phyloP scores from a whole-genome alignment of 1,140 invertebrate genomes.

The Drosophila repletoides region DNA sequence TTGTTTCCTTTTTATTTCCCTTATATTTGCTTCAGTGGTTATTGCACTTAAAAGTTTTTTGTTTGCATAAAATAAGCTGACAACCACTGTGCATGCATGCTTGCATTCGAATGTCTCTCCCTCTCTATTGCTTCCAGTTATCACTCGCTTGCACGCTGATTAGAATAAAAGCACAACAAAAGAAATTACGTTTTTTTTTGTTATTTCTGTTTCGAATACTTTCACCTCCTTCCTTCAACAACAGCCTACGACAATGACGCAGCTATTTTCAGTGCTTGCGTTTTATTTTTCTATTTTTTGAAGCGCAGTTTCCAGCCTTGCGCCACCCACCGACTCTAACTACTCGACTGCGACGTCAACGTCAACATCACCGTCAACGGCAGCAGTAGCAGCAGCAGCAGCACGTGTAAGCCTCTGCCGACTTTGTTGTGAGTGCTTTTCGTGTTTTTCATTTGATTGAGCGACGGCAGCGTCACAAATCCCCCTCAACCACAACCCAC shows the following conservation, averaged over 20 bases:
- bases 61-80: no score
- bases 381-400: background rate
- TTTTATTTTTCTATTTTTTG: background rate
- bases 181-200: slow-evolving; percentile 23
- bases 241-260: slow-evolving; percentile 24
- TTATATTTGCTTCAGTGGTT: no score
- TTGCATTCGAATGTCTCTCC: slow-evolving; percentile 3
- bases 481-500: background rate
- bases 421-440: slow-evolving; percentile 21
- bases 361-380: no score
- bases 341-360: background rate
- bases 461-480: slow-evolving; percentile 1
- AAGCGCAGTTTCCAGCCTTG: slow-evolving; percentile 31
- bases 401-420: slow-evolving; percentile 24
- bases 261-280: background rate
- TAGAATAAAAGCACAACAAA: slow-evolving; percentile 47
- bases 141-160: slow-evolving; percentile 11
- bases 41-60: no score
- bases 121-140: background rate
- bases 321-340: slow-evolving; percentile 18
- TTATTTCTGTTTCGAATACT: slow-evolving; percentile 17
- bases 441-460: slow-evolving; percentile 21
- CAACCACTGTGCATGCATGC: background rate
- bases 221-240: slow-evolving; percentile 25
- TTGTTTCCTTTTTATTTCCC: no score